A percentile compares a stretch with the other conserved stretches of the same genome.
phyloP scores from a whole-genome alignment of 2,888 invertebrate species.

The Platynereis dumerilii region DNA sequence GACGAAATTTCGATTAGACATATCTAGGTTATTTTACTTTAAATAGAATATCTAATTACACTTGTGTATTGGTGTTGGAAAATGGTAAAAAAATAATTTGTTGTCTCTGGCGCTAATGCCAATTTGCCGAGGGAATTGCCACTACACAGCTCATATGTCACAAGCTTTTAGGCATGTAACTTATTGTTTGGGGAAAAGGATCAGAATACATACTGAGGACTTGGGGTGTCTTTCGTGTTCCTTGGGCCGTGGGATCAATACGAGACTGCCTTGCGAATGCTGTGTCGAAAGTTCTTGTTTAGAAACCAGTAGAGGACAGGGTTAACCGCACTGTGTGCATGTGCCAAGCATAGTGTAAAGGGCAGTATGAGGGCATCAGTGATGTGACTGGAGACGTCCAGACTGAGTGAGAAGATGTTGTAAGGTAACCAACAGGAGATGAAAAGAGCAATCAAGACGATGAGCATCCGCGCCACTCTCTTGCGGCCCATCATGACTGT shows the following conservation, averaged over 20 bases:
- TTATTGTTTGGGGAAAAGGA: too few relatives aligned
- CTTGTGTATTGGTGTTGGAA: too few relatives aligned
- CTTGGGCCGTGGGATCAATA: slow-evolving; percentile 17
- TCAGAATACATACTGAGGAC: slow-evolving; percentile 30
- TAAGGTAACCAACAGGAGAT: slow-evolving; percentile 82
- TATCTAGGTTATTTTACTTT: too few relatives aligned
- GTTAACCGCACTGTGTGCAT: slow-evolving; percentile 82
- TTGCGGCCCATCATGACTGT: slow-evolving; percentile 65
- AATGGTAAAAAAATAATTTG: too few relatives aligned
- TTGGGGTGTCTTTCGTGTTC: slow-evolving; percentile 17
- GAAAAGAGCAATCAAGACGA: slow-evolving; percentile 74
- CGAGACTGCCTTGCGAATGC: slow-evolving; percentile 27
- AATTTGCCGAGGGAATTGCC: too few relatives aligned
- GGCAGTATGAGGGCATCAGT: slow-evolving; percentile 58
- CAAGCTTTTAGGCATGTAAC: too few relatives aligned
- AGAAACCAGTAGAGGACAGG: slow-evolving; percentile 82
- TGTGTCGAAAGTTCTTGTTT: slow-evolving; percentile 65
- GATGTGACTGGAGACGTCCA: slow-evolving; percentile 55
- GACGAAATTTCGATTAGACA: too few relatives aligned
- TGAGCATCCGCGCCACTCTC: slow-evolving; percentile 76
- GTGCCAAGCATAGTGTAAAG: slow-evolving; percentile 71
- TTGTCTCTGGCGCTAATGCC: too few relatives aligned
- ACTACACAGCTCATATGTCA: too few relatives aligned
- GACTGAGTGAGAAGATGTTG: slow-evolving; percentile 70
- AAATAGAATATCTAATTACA: too few relatives aligned